Base-by-base conservation (phyloP, 2,888 invertebrate genomes). In the Helobdella robusta region DNA sequence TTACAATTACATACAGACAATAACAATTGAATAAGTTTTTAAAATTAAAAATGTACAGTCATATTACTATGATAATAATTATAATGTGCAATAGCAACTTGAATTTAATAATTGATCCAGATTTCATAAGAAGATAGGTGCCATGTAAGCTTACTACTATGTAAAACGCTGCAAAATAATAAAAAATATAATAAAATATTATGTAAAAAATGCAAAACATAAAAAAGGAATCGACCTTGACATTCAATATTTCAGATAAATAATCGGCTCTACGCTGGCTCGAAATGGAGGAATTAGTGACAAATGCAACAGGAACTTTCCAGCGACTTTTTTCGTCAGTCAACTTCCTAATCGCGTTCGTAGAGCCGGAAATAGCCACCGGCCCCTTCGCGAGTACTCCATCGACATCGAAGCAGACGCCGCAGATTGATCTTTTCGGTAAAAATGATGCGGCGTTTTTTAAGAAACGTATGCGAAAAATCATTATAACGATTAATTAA, bases 331-430 rank as follows among this genome's bases (percentile, higher is more conserved):
- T 68, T 0, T 71, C 69, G 65, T 77, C 75, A 58, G 74, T 72
- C 52, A 79, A 71, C 28, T 73, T 70, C 48, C 74, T 69, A 35
- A 79, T 68, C 25, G 75, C 76, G 60, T 73, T 70, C 54, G 73
- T 68, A 18, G 78, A 76, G 1, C 73, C 73, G 6, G 72, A 73
- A 6, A 79, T 70, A 5, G 77, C 74, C n/a, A 73, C 73, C 36
- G 74, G 74, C 18, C 79, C 78, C 34, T 77, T 66, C 1, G 77
- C 78, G 36, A 79, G 67, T 3, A 79, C 79, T 0, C 79, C 79
- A 64, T 79, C 79, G 18, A 79, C 77, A 67, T 79, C 79, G 72
- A 79, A 79, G 60, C 77, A 69, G 34, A 79, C 75, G n/a, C 78
- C 79, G 67, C 79, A 79, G 56, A 58, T 56, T 28, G 64, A 28